Base-by-base conservation (phyloP, 35 echinoderm and acorn worm species). In the Ptychodera flava region DNA sequence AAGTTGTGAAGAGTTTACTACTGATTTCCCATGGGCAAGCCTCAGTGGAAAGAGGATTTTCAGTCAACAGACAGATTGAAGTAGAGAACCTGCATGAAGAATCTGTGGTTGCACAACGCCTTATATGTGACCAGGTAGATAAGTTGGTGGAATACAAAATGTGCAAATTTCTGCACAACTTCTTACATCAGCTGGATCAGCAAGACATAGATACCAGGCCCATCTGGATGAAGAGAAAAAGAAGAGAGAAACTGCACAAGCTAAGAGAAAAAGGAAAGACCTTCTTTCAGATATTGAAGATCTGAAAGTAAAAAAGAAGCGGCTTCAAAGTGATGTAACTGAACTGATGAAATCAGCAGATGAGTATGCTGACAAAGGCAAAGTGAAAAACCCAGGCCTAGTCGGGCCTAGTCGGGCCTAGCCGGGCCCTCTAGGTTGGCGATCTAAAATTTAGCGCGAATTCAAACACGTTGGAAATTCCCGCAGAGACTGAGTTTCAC, bases 151-250 rank as follows among this genome's bases (percentile, higher is more conserved):
- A 2, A 89, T 89, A 35, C 22, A 85, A 15, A 89, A 81, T 27
- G 78, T 88, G n/a, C 31, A 31, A 31, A 34, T 89, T 85, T 85
- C 52, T 28, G 86, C 88, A 31, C 29, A 78, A 28, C 37, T 90
- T 75, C 33, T 84, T 28, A 33, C 85, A 27, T 34, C 22, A 89
- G 90, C 90, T 37, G 78, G 85, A 81, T 85, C 90, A 16, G 91
- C 82, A 22, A 86, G 91, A 38, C 91, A 93, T 77, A 87, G 77
- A 53, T 93, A 93, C 36, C 64, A 86, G 28, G 33, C 29, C 31
- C 84, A 87, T 80, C 88, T 93, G n/a, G n/a, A n/a, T 76, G 92
- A 93, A 35, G 88, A 93, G 33, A 31, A 84, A 80, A 93, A 87
- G 78, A 53, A 27, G 80, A 86, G 34, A 78, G 85, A 28, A 36